These are phyloP conservation scores for Caiman crocodilus DNA, from an alignment of 2,797 vertebrate species.

Conservation along the genomic window DNA sequence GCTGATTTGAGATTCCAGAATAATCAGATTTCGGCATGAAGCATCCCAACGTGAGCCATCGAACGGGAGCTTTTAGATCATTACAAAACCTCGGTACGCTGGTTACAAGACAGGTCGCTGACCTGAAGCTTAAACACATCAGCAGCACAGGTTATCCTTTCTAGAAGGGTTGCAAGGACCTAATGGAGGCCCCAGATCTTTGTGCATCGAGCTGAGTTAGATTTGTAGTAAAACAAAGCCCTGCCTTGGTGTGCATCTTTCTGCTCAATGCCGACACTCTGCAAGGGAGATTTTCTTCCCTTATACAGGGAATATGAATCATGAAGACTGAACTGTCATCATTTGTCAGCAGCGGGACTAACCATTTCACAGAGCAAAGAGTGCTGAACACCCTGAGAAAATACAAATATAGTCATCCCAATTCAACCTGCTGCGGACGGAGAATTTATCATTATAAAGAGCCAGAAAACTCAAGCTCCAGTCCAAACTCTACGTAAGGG, in stretches of 20 bases:
- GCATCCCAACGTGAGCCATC: accelerated
- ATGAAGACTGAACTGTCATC: background rate
- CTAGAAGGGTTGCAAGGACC: no score
- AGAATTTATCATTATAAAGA: accelerated
- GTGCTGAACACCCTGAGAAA: background rate
- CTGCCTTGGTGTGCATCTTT: accelerated
- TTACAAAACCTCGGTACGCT: background rate
- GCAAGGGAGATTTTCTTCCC: background rate
- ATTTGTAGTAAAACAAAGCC: background rate
- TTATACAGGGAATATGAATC: background rate
- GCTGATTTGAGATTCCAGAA: accelerated
- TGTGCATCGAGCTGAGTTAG: background rate
- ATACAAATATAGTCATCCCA: background rate
- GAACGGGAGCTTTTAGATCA: background rate
- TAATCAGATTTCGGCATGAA: background rate
- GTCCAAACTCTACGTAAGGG: background rate
- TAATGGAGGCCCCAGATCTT: background rate
- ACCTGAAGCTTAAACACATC: background rate
- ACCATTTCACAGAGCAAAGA: background rate
- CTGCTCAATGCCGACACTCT: no score
- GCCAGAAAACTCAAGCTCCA: background rate
- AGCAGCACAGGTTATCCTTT: background rate
- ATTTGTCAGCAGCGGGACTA: background rate
- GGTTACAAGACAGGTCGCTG: background rate
- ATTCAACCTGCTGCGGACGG: accelerated